Evolutionary conservation across 2,797 vertebrate genomes (phyloP).

Genomic region (Lepidocolaptes lacrymiger): DNA sequence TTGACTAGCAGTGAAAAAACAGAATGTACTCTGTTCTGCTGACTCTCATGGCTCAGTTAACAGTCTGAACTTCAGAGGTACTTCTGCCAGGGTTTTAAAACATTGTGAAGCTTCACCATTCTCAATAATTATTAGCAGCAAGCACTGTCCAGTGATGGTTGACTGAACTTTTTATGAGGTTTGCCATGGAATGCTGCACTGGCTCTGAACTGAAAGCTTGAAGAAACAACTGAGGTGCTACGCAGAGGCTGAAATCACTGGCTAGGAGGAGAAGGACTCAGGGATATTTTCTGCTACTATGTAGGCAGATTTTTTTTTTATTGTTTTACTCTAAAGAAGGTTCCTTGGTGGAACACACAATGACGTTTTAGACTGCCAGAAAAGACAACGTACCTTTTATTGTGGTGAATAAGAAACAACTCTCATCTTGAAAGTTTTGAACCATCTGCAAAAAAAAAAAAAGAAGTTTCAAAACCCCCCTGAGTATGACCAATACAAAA

Average conservation of each 20-base stretch:
- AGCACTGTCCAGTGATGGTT: background rate
- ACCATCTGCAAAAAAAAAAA: constrained; percentile 84
- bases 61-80: background rate
- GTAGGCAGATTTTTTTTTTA: background rate
- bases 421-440: constrained; percentile 94
- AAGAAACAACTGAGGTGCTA: background rate
- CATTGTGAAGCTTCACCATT: background rate
- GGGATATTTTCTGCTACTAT: background rate
- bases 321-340: background rate
- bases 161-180: background rate
- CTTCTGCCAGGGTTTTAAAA: background rate
- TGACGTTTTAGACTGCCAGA: background rate
- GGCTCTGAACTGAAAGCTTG: background rate
- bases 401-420: constrained; percentile 91
- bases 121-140: background rate
- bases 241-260: background rate
- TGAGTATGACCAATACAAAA: background rate
- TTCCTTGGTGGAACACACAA: background rate
- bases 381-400: constrained; percentile 85
- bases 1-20: background rate
- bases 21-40: background rate
- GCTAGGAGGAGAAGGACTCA: background rate
- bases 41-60: background rate
- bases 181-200: background rate
- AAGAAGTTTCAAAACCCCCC: background rate